Evolutionary conservation across 2,113 vertebrate genomes (phyloP).

Genomic region (Poecile atricapillus): DNA sequence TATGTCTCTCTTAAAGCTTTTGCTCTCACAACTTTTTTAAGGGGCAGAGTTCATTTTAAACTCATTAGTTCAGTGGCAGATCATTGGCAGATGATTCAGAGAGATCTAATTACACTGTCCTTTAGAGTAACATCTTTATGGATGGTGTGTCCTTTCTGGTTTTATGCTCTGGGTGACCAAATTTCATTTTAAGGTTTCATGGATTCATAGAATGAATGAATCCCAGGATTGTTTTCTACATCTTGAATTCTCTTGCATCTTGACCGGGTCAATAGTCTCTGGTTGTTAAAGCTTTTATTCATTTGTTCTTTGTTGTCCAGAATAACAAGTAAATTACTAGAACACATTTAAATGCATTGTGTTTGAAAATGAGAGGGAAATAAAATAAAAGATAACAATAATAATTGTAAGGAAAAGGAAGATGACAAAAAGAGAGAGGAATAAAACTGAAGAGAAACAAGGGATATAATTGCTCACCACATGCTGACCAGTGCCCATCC

Average conservation of each 20-base stretch:
- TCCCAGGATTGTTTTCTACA: background rate
- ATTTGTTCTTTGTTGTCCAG: background rate
- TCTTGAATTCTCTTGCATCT: background rate
- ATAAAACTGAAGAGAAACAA: background rate
- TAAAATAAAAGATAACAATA: background rate
- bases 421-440: background rate
- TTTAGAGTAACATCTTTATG: background rate
- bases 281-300: background rate
- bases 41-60: background rate
- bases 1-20: background rate
- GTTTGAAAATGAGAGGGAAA: background rate
- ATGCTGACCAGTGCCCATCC: background rate
- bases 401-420: background rate
- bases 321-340: background rate
- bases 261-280: background rate
- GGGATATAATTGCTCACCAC: background rate
- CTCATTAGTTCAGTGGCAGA: background rate
- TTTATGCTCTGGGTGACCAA: background rate
- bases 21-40: background rate
- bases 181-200: background rate
- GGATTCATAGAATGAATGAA: background rate
- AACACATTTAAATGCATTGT: background rate
- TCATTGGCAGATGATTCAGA: background rate
- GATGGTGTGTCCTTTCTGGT: background rate
- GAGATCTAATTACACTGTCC: background rate